Evolutionary conservation across 2,797 vertebrate species (phyloP).

Genomic region (Crypturellus tataupa): DNA sequence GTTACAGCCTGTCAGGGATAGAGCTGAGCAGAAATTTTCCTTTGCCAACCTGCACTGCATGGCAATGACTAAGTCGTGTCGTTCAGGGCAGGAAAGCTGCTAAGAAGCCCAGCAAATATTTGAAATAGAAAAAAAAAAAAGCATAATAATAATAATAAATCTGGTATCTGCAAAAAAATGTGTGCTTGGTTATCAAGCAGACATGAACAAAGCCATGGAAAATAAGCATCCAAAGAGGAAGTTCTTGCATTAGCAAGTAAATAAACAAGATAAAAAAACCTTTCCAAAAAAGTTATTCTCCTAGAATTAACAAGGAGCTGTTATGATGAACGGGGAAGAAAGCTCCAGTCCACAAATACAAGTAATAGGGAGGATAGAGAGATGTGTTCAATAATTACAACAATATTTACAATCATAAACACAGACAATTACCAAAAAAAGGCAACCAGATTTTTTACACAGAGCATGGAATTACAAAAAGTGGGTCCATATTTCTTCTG

Average conservation of each 20-base stretch:
- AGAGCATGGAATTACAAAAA: accelerated
- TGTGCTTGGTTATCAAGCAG: not conserved
- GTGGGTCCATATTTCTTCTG: accelerated
- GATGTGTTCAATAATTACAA: not conserved
- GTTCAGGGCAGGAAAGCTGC: not conserved
- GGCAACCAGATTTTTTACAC: accelerated
- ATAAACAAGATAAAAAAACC: not conserved
- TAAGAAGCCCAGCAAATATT: not conserved
- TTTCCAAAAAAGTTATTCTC: not conserved
- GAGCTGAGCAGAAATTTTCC: constrained; percentile 22
- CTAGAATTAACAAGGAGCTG: not conserved
- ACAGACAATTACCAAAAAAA: not conserved
- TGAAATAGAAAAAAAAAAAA: not conserved
- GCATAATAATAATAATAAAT: not conserved
- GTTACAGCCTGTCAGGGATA: not conserved
- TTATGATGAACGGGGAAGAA: not conserved
- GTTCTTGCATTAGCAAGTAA: not conserved
- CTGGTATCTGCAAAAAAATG: not conserved
- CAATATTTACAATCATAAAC: not conserved
- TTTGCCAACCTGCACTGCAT: not conserved
- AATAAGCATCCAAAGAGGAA: not conserved
- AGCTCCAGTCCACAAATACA: not conserved
- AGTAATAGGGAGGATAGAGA: not conserved
- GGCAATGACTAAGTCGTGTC: not conserved
- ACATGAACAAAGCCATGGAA: not conserved